Evolutionary conservation across 2,797 vertebrate genomes (phyloP), one percentile per base, ranked within the genome.

Genomic region (Ctenosaura bakeri): DNA sequence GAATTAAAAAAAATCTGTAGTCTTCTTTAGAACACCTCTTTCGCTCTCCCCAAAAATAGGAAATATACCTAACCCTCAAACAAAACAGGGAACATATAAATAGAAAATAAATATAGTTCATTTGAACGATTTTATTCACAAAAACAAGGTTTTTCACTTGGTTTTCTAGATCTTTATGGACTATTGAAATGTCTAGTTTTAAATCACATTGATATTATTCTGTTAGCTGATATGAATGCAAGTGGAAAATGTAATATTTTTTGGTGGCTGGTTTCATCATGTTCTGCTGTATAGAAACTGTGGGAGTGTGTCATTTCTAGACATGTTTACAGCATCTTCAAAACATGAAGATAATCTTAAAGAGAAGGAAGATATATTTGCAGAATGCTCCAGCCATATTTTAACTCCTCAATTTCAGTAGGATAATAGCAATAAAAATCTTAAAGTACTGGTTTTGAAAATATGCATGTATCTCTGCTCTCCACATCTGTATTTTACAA

Each of bases 231-330:
- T 95, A 95, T 77, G 93, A 95, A 92, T 54, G 42, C 91, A 95
- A 90, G 91, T 95, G 93, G 93, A 96, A 96, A 96, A 96, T 90
- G 73, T 90, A 94, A 93, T 96, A 94, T 91, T 94, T 94, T 93
- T 96, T 95, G 91, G 91, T 96, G 88, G 76, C 81, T 95, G 92
- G 89, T 95, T 96, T 95, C 91, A 95, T 95, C 95, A 92, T 90
- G 85, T 90, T 93, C 90, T 94, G 66, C 79, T 90, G 32, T 85
- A 91, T 54, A 92, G 93, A 91, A 93, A 92, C 66, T 87, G 89
- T 91, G 82, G 76, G 91, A 94, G 83, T 94, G 91, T 95, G 92
- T 95, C 66, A 92, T 90, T 95, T 92, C 62, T 83, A 95, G 89
- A 92, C 16, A 69, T 90, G 93, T 94, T 94, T 92, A 91, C 89